Evolutionary conservation across 2,113 vertebrate genomes (phyloP).

Genomic region (Tauraco erythrolophus): DNA sequence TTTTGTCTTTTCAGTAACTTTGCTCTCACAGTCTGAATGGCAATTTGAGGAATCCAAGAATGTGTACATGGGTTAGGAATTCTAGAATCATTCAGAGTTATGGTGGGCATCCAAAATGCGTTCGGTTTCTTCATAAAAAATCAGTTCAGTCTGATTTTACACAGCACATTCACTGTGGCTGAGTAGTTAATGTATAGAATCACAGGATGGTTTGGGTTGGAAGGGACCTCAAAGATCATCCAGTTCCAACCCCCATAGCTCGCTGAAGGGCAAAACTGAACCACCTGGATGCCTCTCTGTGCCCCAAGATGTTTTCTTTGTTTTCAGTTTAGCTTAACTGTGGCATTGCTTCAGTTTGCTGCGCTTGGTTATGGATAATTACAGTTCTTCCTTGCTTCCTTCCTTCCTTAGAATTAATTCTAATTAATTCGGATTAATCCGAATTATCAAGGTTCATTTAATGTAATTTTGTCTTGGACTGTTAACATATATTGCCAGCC

Average conservation of each 20-base stretch:
- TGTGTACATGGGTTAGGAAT: neutral
- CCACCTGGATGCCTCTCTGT: neutral
- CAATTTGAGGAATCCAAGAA: neutral
- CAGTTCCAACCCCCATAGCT: no score
- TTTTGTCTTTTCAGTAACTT: neutral
- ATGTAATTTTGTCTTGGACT: neutral
- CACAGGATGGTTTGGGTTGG: no score
- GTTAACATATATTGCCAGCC: neutral
- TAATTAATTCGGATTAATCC: neutral
- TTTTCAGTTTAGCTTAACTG: neutral
- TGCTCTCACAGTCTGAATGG: neutral
- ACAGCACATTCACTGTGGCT: neutral
- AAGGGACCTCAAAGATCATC: no score
- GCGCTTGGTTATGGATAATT: neutral
- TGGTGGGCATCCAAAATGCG: neutral
- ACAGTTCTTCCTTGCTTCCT: neutral
- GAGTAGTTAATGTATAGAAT: neutral
- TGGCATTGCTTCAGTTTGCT: neutral
- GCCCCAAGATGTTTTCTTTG: neutral
- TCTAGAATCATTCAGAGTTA: neutral
- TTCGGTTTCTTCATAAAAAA: neutral
- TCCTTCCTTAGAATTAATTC: no score
- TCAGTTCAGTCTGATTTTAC: neutral
- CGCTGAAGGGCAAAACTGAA: neutral
- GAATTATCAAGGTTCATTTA: neutral